Base-by-base conservation (phyloP, 37 sponge, comb jelly and placozoan genomes). In the Mnemiopsis leidyi region DNA sequence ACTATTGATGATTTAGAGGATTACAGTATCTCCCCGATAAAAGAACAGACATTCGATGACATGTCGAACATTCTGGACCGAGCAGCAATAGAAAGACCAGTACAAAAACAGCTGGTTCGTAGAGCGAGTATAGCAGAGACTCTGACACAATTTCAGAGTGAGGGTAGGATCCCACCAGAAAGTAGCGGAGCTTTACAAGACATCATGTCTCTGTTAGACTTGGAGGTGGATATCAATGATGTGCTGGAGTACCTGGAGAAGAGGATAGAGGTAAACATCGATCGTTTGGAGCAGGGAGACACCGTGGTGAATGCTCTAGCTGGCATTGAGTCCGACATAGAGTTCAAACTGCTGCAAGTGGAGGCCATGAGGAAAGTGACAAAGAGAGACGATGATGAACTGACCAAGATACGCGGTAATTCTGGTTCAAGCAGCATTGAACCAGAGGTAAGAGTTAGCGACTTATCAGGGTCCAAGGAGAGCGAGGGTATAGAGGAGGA, bases 291-390 rank as follows among this genome's bases (percentile, higher is more conserved):
- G 25, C 3, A 79, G 82, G 90, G 90, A 9, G 90, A 85, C 23
- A 85, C 9, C 35, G 90, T 85, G 7, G 7, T 85, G 1, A 85
- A 85, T 39, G 90, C 90, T 32, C 90, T 85, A 25, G 90, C 90
- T 23, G 90, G 90, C 24, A 39, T 85, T 28, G 90, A 39, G 61
- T 29, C 61, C 23, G 90, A 85, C 36, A 38, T 85, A 9, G 48
- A 85, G 61, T 85, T 85, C 61, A 85, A 85, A 26, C 23, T 85
- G 25, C 90, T 85, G 0, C 32, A 85, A 39, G 61, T 85, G 0
- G 39, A 36, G 9, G 90, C 90, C 29, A 38, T 85, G 90, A 85
- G 36, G 26, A 85, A 37, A 25, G 40, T 26, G 9, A 33, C 90
- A 2, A 40, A 0, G 13, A 5, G 75, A 18, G 75, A 28, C n/a